A percentile compares a stretch with the other conserved stretches of the same genome.
Evolutionary conservation across 2,797 vertebrate species (phyloP).

Genomic region (Mormyrus hasselquistii): DNA sequence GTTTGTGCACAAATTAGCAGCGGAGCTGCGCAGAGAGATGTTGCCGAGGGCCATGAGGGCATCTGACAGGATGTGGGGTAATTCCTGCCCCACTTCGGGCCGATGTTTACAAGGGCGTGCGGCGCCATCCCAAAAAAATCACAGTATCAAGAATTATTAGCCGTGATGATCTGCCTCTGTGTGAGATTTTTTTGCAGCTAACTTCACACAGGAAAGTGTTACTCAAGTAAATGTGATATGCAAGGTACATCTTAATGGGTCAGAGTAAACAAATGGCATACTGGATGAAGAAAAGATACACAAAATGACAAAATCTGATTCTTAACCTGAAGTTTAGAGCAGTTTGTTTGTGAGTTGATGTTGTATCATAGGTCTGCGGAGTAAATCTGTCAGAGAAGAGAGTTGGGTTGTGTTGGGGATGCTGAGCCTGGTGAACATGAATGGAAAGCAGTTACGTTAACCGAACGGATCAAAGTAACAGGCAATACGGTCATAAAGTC

Average conservation of each 20-base stretch:
- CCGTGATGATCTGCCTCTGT: background rate
- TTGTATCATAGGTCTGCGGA: background rate
- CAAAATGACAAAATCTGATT: background rate
- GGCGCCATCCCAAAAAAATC: background rate
- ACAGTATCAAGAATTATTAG: background rate
- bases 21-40: slow-evolving; percentile 48
- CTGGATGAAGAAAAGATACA: background rate
- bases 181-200: background rate
- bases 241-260: background rate
- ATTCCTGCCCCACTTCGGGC: slow-evolving; percentile 22
- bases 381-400: background rate
- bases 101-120: slow-evolving; percentile 32
- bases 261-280: background rate
- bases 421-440: background rate
- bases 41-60: slow-evolving; percentile 55
- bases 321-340: background rate
- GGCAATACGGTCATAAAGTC: background rate
- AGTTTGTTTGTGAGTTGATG: background rate
- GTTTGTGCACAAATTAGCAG: slow-evolving; percentile 66
- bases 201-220: background rate
- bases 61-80: slow-evolving; percentile 27
- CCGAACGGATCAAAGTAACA: background rate
- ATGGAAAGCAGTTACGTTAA: background rate
- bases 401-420: background rate
- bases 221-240: background rate